Base-by-base conservation (phyloP, 2,888 invertebrate genomes). In the Euproctis similis region DNA sequence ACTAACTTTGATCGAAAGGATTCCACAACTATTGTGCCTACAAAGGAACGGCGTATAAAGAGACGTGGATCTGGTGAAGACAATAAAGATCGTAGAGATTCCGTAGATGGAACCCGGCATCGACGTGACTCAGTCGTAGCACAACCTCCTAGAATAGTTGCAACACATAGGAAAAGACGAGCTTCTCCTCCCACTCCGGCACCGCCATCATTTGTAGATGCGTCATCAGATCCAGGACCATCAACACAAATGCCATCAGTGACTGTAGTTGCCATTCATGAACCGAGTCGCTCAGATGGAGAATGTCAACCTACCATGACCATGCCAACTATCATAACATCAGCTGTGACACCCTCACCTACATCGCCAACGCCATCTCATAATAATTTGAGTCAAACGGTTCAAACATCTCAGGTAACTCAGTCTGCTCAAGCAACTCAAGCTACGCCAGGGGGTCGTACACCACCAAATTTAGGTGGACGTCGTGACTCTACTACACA, bases 401-500 rank as follows among this genome's bases (percentile, higher is more conserved):
- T 53, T 12, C 76, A 75, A 38, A 56, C 64, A 21, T 53, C 56
- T 3, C 69, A 68, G 50, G 51, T 57, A 1, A 56, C 64, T 6
- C 62, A 67, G 35, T 53, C 63, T 6, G 54, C 57, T 24, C 69
- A 69, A 47, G 55, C 44, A 9, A 60, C 54, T 6, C 74, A 72
- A 53, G 71, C 51, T 3, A 65, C 73, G 1, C 67, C 81, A 2
- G 57, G 72, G 28, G 80, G 78, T 8, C 63, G 69, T 18, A 68
- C 76, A 8, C 77, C 85, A 3, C 80, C 86, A 1, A 82, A 74
- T 25, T 73, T 87, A 22, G 85, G 87, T 23, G 88, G 88, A 0
- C 82, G 94, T 12, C 86, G 94, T 31, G 94, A 95, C 59, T 94
- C 94, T 0, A 94, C 94, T 2, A 94, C 94, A 0, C 94, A 95